phyloP scores from a whole-genome alignment of 2,113 vertebrate species.

The Xenopus tropicalis region DNA sequence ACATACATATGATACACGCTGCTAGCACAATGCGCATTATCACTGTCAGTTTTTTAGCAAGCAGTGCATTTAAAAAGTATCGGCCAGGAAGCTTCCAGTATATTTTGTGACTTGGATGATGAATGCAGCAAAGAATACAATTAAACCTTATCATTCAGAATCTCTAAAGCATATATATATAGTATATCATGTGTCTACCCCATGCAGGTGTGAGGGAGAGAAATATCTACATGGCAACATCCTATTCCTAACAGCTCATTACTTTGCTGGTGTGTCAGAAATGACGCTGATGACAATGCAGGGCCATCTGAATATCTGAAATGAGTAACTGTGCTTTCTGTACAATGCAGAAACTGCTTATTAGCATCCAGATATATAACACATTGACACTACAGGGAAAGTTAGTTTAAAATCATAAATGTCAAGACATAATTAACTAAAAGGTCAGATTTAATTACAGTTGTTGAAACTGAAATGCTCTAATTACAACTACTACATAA shows the following conservation, averaged over 20 bases:
- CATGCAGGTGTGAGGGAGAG: not conserved
- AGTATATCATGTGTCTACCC: not conserved
- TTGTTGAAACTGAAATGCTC: constrained; percentile 70
- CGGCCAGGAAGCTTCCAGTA: too few species aligned
- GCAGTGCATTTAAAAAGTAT: too few species aligned
- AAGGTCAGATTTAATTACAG: constrained; percentile 78
- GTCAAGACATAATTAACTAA: constrained; percentile 74
- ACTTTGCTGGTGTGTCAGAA: constrained; percentile 13
- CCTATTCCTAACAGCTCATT: constrained; percentile 10
- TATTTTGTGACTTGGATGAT: not conserved
- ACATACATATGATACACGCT: not conserved
- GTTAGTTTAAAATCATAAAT: constrained; percentile 69
- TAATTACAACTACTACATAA: constrained; percentile 60
- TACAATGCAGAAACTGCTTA: constrained; percentile 56
- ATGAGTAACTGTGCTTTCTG: constrained; percentile 52
- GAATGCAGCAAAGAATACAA: not conserved
- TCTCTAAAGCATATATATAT: not conserved
- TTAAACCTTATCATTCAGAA: not conserved
- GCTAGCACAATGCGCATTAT: not conserved
- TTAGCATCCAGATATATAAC: constrained; percentile 58
- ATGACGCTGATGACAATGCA: constrained; percentile 36
- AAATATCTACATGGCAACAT: constrained; percentile 10
- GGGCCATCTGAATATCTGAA: constrained; percentile 53
- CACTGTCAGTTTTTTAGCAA: not conserved
- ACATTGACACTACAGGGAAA: constrained; percentile 61